phyloP scores from a whole-genome alignment of 2,113 vertebrate species.

The Zeus faber region DNA sequence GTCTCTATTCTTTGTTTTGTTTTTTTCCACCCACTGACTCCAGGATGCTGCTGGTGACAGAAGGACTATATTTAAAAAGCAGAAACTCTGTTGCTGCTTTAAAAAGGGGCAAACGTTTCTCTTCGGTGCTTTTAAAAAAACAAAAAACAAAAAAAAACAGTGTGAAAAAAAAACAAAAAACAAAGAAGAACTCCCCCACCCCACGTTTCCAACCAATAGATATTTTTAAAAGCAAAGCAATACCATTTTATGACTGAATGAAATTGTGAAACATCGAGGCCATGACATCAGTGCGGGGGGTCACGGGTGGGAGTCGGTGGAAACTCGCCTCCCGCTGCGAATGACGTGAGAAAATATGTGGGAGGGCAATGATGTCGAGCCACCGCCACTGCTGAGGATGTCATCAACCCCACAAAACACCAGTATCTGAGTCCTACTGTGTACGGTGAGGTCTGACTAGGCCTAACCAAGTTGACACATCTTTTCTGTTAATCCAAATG shows the following conservation, averaged over 20 bases:
- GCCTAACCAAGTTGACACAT: too few species aligned
- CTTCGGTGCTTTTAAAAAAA: neutral
- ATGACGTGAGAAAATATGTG: constrained; percentile 3
- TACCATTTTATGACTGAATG: too few species aligned
- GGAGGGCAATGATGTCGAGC: too few species aligned
- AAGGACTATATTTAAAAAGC: constrained; percentile 28
- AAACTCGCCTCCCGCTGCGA: constrained; percentile 6
- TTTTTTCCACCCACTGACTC: too few species aligned
- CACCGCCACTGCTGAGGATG: too few species aligned
- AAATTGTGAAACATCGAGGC: neutral
- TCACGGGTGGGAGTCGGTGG: constrained; percentile 16
- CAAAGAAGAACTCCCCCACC: neutral
- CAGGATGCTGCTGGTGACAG: neutral
- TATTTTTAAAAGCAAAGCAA: neutral
- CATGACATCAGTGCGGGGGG: neutral
- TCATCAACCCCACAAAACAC: too few species aligned
- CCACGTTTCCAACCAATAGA: neutral
- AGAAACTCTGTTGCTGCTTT: constrained; percentile 26
- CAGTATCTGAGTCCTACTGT: too few species aligned
- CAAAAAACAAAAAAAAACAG: neutral
- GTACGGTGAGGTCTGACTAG: too few species aligned
- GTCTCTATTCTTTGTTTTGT: too few species aligned
- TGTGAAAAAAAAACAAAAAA: neutral
- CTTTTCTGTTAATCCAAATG: too few species aligned
- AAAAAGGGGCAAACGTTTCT: constrained; percentile 21